These are phyloP conservation scores for Indicator indicator DNA, from an alignment of 2,113 vertebrate genomes.

Conservation along the genomic window DNA sequence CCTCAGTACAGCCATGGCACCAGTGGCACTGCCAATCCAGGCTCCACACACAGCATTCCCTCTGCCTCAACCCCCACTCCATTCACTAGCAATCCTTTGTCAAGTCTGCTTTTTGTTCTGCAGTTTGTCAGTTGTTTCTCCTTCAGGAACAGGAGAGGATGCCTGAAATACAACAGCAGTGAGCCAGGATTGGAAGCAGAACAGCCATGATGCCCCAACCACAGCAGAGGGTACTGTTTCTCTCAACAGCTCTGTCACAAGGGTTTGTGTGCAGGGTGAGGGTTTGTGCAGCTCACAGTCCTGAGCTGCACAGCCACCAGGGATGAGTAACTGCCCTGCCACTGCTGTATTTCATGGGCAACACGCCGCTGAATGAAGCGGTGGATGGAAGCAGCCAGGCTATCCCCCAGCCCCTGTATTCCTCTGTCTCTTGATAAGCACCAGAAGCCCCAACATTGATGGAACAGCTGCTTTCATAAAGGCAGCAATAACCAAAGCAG, in stretches of 20 bases:
- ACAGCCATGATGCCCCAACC: background rate
- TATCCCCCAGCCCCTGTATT: background rate
- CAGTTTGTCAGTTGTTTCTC: background rate
- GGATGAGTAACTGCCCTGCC: slow-evolving; percentile 9
- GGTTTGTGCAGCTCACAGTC: slow-evolving; percentile 23
- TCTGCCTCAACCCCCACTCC: background rate
- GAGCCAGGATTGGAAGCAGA: background rate
- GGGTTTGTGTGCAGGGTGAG: background rate
- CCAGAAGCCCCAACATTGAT: slow-evolving; percentile 48
- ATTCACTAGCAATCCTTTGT: background rate
- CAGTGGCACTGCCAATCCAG: background rate
- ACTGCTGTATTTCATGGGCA: slow-evolving; percentile 27
- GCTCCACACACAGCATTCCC: background rate
- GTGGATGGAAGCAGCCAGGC: slow-evolving; percentile 5
- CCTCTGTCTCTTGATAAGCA: slow-evolving; percentile 14
- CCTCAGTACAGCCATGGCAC: background rate
- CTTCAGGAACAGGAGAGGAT: background rate
- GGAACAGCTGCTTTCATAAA: slow-evolving; percentile 78
- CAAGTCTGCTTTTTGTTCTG: background rate
- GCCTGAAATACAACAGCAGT: background rate
- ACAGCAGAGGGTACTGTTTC: background rate
- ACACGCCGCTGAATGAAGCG: slow-evolving; percentile 35
- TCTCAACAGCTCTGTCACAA: background rate
- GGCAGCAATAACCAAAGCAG: slow-evolving; percentile 44
- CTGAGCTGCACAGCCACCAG: background rate